Evolutionary conservation across 2,888 invertebrate genomes (phyloP).

Genomic region (Cepaea hortensis): DNA sequence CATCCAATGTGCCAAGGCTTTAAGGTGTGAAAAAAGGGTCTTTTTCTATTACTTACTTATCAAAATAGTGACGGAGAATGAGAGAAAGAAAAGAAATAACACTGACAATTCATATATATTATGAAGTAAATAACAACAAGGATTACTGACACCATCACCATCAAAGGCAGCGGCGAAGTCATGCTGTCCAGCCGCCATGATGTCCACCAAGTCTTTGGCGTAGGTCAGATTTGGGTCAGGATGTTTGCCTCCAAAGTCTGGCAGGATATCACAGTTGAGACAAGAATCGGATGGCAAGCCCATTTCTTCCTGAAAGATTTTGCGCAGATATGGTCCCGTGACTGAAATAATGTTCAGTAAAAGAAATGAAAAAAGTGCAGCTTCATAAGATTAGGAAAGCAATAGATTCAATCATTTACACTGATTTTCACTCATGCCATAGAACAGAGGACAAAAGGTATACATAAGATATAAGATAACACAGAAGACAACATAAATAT

Average conservation of each 20-base stretch:
- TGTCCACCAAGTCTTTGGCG: slow-evolving; percentile 86
- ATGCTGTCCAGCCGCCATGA: slow-evolving; percentile 81
- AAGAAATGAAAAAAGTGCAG: background rate
- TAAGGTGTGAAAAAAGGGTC: no score
- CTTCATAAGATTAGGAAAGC: no score
- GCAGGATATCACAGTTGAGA: slow-evolving; percentile 87
- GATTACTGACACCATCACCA: slow-evolving; percentile 88
- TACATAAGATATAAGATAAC: no score
- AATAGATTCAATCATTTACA: no score
- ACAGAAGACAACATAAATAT: no score
- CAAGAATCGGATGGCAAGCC: slow-evolving; percentile 85
- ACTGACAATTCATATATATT: background rate
- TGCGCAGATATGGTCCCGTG: slow-evolving; percentile 94
- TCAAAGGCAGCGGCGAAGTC: slow-evolving; percentile 97
- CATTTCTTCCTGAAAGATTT: slow-evolving; percentile 90
- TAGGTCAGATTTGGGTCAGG: slow-evolving; percentile 98
- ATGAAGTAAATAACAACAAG: background rate
- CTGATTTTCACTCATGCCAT: no score
- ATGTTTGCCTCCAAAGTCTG: slow-evolving; percentile 95
- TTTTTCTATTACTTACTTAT: no score
- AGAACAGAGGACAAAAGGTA: no score
- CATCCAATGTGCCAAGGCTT: no score
- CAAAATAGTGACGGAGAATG: no score
- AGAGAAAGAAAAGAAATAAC: no score
- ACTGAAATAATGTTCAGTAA: slow-evolving; percentile 80